Evolutionary conservation across 2,888 invertebrate genomes (phyloP), one percentile per base, ranked within the genome.

Genomic region (Hylaea fasciaria): DNA sequence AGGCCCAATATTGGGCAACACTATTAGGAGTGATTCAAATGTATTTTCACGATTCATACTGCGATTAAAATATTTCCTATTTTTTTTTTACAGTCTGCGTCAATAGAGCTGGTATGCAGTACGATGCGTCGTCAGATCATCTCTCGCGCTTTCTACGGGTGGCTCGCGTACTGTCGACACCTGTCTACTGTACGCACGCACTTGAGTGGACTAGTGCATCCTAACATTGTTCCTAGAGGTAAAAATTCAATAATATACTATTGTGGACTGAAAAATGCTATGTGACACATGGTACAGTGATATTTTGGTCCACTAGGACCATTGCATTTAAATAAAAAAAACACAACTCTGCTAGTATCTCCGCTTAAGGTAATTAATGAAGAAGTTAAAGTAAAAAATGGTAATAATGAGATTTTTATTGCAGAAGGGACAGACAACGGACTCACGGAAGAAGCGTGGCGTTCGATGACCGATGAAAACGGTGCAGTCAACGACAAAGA

Each of bases 91-190:
- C 89, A 94, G 91, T 83, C 93, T 12, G 93, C 94, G 9, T 94
- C 94, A 53, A 94, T 94, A 65, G 94, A 96, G 81, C 92, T 97
- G 73, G 96, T 98, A 10, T 99, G 98, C 92, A 96, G 97, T 81
- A 98, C 97, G 0, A 98, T 98, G 98, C 95, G 96, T 64, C 95
- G 97, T 11, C 98, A 98, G 90, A 98, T 99, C 60, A 96, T 98
- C 68, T 98, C 98, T 0, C 93, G 98, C 60, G 98, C 98, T 12
- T 98, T 98, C 87, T 98, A 98, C 83, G 98, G 98, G 49, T 98
- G 98, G 98, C 91, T 98, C 63, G 98, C 98, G 0, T 98, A 98
- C 82, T 98, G 98, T 78, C 93, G 98, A 14, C 98, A 98, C 78
- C 91, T 99, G 76, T 96, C 97, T 37, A 98, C 98, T 0, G 98